Evolutionary conservation across 2,888 invertebrate species (phyloP).

Genomic region (Eupithecia abbreviata): DNA sequence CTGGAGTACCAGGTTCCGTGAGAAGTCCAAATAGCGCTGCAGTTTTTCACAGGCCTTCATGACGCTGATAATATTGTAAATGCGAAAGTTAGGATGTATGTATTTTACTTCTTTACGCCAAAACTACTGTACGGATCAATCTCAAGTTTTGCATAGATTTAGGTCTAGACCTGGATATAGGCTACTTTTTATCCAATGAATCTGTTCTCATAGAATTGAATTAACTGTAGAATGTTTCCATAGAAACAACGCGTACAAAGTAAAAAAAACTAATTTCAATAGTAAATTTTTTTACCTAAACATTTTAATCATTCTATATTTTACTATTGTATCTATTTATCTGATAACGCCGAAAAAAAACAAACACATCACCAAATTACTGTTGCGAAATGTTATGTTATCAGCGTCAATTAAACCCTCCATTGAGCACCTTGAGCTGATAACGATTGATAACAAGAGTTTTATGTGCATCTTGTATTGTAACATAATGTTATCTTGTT

Average conservation of each 20-base stretch:
- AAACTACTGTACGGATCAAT: neutral
- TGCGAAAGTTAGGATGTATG: neutral
- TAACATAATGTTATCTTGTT: slow-evolving; percentile 1
- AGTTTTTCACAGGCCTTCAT: neutral
- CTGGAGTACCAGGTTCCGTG: neutral
- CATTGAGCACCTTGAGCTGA: slow-evolving; percentile 1
- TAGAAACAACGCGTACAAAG: too few relatives aligned
- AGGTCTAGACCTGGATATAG: neutral
- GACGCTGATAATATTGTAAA: neutral
- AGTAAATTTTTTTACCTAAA: neutral
- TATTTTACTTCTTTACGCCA: neutral
- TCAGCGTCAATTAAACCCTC: neutral
- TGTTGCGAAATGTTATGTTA: neutral
- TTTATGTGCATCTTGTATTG: slow-evolving; percentile 11
- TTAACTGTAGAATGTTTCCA: neutral
- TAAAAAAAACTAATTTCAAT: neutral
- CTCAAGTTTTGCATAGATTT: neutral
- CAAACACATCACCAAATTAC: slow-evolving; percentile 4
- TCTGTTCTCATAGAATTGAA: neutral
- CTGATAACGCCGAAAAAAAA: slow-evolving; percentile 2
- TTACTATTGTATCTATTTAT: slow-evolving; percentile 14
- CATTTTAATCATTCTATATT: neutral
- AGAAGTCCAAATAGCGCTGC: neutral
- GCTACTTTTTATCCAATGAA: neutral
- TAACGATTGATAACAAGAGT: neutral